Conservation (phyloP, 2,888 invertebrate genomes). For the Gerris lacustris region DNA sequence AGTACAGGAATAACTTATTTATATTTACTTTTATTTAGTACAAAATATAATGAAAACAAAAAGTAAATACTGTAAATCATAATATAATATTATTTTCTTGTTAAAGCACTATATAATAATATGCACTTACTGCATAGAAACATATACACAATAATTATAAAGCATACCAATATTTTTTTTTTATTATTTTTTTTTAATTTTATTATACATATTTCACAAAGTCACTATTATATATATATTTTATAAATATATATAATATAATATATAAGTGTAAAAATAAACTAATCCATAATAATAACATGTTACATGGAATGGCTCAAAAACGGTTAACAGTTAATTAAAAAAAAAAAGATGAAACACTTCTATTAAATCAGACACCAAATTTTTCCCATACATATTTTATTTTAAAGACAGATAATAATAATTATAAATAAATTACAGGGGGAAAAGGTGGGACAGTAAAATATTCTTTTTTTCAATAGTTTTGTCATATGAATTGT, state of each 20-base stretch:
- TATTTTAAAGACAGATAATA: too few relatives aligned
- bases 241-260: too few relatives aligned
- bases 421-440: too few relatives aligned
- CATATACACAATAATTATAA: not conserved
- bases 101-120: not conserved
- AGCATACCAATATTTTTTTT: not conserved
- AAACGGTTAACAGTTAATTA: not conserved
- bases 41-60: not conserved
- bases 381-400: too few relatives aligned
- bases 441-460: too few relatives aligned
- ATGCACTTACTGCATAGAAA: not conserved
- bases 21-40: not conserved
- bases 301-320: not conserved
- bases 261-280: conserved; percentile 1
- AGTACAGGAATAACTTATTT: not conserved
- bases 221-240: not conserved
- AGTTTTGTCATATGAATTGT: too few relatives aligned
- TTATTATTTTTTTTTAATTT: not conserved
- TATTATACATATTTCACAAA: conserved; percentile 1
- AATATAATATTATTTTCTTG: not conserved
- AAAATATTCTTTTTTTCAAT: too few relatives aligned
- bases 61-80: not conserved
- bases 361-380: too few relatives aligned
- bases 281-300: not conserved
- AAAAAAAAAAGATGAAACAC: too few relatives aligned